Conservation (phyloP, 2,113 vertebrate species). For the Microtus montanus region DNA sequence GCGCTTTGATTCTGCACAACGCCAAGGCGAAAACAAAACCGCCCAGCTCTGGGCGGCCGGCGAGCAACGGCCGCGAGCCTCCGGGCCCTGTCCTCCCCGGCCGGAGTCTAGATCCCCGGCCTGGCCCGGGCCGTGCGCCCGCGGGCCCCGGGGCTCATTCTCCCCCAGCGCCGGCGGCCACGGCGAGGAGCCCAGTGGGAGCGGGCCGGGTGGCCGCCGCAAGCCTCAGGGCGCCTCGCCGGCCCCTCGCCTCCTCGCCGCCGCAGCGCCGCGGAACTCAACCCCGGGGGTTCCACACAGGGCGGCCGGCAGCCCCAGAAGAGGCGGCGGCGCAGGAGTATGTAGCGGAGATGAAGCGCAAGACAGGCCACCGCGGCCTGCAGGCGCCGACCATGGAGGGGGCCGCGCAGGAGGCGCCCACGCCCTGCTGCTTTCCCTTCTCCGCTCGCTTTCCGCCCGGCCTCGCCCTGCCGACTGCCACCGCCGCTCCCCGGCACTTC, state of each 20-base stretch:
- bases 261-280: slow-evolving; percentile 36
- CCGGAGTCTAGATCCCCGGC: slow-evolving; percentile 77
- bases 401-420: slow-evolving; percentile 33
- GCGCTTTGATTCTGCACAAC: slow-evolving; percentile 60
- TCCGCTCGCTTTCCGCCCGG: slow-evolving; percentile 43
- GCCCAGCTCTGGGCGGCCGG: slow-evolving; percentile 50
- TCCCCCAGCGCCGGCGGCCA: slow-evolving; percentile 64
- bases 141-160: slow-evolving; percentile 79
- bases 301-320: slow-evolving; percentile 66
- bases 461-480: slow-evolving; percentile 55
- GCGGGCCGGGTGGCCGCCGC: slow-evolving; percentile 8
- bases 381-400: slow-evolving; percentile 63
- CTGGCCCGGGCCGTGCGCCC: slow-evolving; percentile 71
- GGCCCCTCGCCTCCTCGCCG: neutral
- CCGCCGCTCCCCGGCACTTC: slow-evolving; percentile 71
- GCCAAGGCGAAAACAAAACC: slow-evolving; percentile 63
- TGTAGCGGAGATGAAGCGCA: neutral
- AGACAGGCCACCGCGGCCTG: slow-evolving; percentile 57
- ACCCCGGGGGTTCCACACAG: slow-evolving; percentile 64
- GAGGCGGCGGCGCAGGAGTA: slow-evolving; percentile 51
- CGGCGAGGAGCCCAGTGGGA: slow-evolving; percentile 60
- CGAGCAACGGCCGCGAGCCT: slow-evolving; percentile 66
- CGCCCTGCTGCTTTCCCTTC: slow-evolving; percentile 1
- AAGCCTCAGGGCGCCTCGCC: slow-evolving; percentile 45
- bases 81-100: slow-evolving; percentile 71